A percentile compares a stretch with the other conserved stretches of the same genome.
phyloP scores from a whole-genome alignment of 1,140 invertebrate genomes.

The Micrasema minimum region DNA sequence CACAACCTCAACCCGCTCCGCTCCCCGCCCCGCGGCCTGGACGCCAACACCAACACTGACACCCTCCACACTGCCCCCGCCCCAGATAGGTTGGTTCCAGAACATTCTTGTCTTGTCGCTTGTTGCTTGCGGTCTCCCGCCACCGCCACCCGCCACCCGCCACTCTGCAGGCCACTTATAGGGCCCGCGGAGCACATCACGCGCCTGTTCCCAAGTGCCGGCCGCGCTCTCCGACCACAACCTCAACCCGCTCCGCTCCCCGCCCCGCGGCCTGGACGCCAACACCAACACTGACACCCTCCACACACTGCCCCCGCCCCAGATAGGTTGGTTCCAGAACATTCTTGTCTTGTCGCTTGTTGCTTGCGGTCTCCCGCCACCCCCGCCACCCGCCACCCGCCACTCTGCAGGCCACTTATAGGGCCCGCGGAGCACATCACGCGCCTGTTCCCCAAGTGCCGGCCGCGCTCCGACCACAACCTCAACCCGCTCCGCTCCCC shows the following conservation, averaged over 20 bases:
- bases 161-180: slow-evolving; percentile 63
- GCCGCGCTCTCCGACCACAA: no score
- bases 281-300: no score
- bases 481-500: slow-evolving; percentile 69
- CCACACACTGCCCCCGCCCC: no score
- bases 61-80: slow-evolving; percentile 50
- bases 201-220: slow-evolving; percentile 86
- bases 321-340: no score
- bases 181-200: slow-evolving; percentile 78
- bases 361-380: slow-evolving; percentile 53
- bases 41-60: slow-evolving; percentile 38
- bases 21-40: slow-evolving; percentile 21
- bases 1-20: slow-evolving; percentile 71
- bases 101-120: no score
- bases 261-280: no score
- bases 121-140: slow-evolving; percentile 26
- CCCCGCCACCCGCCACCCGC: slow-evolving; percentile 64
- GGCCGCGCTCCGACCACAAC: slow-evolving; percentile 72
- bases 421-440: slow-evolving; percentile 81
- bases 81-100: slow-evolving; percentile 29
- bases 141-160: slow-evolving; percentile 43
- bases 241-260: no score
- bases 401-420: no score
- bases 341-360: no score
- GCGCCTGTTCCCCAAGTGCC: slow-evolving; percentile 85